These are phyloP conservation scores for Sebastes baramenuke DNA, from an alignment of 2,797 vertebrate species.

Conservation along the genomic window DNA sequence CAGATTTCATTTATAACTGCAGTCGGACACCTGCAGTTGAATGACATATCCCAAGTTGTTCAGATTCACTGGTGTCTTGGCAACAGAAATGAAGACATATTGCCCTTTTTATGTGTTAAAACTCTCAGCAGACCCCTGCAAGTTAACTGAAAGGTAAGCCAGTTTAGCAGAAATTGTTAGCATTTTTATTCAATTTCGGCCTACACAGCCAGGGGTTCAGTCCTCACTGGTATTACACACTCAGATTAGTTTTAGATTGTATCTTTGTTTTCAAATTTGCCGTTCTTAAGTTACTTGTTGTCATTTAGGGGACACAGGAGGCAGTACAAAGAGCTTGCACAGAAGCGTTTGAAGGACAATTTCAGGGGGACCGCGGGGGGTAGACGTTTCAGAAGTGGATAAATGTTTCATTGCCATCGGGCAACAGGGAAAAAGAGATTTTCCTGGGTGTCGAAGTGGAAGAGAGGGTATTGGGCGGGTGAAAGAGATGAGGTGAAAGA, in stretches of 20 bases:
- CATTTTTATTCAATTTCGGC: constrained; percentile 1
- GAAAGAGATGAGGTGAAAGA: constrained; percentile 29
- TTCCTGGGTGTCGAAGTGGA: constrained; percentile 39
- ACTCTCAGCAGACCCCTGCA: neutral
- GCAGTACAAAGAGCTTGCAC: constrained; percentile 9
- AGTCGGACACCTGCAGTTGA: neutral
- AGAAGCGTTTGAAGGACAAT: constrained; percentile 55
- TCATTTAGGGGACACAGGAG: constrained; percentile 8
- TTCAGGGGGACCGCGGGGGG: constrained; percentile 20
- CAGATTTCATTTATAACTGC: neutral
- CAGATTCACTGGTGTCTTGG: neutral
- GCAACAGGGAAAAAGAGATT: constrained; percentile 40
- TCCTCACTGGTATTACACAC: neutral
- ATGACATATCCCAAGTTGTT: neutral
- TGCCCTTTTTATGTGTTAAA: neutral
- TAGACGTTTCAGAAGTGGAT: constrained; percentile 45
- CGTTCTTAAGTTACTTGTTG: constrained; percentile 17
- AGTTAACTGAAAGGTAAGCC: neutral
- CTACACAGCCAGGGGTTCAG: neutral
- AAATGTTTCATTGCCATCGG: constrained; percentile 59
- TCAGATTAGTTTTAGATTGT: constrained; percentile 29
- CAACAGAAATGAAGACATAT: neutral
- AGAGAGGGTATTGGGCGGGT: constrained; percentile 1
- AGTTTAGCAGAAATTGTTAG: neutral
- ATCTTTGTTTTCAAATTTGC: constrained; percentile 17